These are phyloP conservation scores for Myiotriccus ornatus DNA, from an alignment of 2,797 vertebrate genomes.

Conservation along the genomic window DNA sequence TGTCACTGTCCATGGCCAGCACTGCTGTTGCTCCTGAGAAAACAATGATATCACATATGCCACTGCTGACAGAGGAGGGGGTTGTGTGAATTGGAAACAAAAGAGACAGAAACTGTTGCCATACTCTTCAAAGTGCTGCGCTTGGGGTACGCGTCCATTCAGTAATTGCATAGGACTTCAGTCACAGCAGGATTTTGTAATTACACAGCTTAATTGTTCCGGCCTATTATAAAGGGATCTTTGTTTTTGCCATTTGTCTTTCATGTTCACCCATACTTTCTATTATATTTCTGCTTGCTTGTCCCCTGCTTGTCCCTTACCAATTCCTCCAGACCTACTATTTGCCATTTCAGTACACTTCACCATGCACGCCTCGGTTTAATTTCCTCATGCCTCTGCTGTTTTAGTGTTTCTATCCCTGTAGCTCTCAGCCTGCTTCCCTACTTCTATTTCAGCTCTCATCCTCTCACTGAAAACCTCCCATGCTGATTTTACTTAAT, in stretches of 20 bases:
- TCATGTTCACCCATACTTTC: slow-evolving; percentile 28
- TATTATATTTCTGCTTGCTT: neutral
- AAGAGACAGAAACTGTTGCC: neutral
- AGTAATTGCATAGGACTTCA: neutral
- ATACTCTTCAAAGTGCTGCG: neutral
- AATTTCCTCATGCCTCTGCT: slow-evolving; percentile 13
- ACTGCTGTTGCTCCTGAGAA: neutral
- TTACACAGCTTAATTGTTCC: slow-evolving; percentile 27
- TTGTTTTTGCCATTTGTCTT: slow-evolving; percentile 48
- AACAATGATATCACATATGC: neutral
- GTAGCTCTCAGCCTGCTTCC: slow-evolving; percentile 23
- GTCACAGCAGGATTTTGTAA: slow-evolving; percentile 2
- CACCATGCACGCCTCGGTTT: neutral
- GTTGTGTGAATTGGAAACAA: neutral
- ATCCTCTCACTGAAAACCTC: neutral
- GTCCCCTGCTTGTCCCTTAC: neutral
- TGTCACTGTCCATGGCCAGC: neutral
- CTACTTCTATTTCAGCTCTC: slow-evolving; percentile 47
- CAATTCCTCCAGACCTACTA: neutral
- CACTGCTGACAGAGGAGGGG: neutral
- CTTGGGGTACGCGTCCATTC: neutral
- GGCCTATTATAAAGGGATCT: neutral
- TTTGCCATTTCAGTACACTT: slow-evolving; percentile 15
- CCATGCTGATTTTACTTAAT: slow-evolving; percentile 52
- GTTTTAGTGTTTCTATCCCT: neutral